These are phyloP conservation scores for Philaethria dido DNA, from an alignment of 2,888 invertebrate species.

Conservation along the genomic window DNA sequence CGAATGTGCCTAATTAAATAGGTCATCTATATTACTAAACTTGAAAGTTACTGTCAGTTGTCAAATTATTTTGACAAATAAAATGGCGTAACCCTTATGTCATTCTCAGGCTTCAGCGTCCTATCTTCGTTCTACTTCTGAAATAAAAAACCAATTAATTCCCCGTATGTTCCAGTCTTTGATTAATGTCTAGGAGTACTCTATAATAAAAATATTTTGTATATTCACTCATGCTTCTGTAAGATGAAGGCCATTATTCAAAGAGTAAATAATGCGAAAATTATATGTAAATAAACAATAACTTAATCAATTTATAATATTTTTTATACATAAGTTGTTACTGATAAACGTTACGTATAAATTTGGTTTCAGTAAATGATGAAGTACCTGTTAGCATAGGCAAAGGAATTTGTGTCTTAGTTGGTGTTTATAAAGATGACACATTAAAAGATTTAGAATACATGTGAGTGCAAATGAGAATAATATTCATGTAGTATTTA, in stretches of 20 bases:
- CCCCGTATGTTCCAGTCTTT: too few relatives aligned
- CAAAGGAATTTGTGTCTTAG: conserved; percentile 31
- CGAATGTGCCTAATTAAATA: too few relatives aligned
- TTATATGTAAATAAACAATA: conserved; percentile 30
- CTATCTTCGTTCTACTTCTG: too few relatives aligned
- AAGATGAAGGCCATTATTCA: conserved; percentile 33
- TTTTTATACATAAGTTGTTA: background rate
- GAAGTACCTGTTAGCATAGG: conserved; percentile 30
- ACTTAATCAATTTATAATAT: too few relatives aligned
- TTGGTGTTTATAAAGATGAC: conserved; percentile 38
- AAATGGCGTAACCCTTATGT: too few relatives aligned
- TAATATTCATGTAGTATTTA: background rate
- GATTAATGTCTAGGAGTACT: too few relatives aligned
- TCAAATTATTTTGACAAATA: too few relatives aligned
- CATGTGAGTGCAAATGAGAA: conserved; percentile 23
- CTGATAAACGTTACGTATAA: background rate
- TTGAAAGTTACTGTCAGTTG: too few relatives aligned
- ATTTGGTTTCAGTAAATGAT: conserved; percentile 30
- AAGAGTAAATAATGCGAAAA: conserved; percentile 29
- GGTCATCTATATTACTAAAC: too few relatives aligned
- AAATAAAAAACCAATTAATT: too few relatives aligned
- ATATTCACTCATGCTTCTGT: background rate
- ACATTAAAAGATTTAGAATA: conserved; percentile 37
- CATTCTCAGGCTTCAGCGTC: too few relatives aligned
- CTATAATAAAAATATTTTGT: background rate